A percentile compares a stretch with the other conserved stretches of the same genome.
These are phyloP conservation scores for Cololabis saira DNA, from an alignment of 2,113 vertebrate species.

Conservation along the genomic window DNA sequence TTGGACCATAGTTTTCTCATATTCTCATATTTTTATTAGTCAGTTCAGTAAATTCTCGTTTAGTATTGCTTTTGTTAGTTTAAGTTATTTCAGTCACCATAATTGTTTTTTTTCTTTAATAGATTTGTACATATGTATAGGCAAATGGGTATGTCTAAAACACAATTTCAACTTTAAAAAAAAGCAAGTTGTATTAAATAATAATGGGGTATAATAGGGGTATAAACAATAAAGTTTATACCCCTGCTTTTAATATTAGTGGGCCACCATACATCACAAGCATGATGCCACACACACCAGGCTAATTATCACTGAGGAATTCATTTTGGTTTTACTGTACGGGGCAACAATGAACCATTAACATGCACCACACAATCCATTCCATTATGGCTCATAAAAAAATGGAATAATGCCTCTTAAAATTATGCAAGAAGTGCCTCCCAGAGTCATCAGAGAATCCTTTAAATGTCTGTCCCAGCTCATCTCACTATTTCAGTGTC, in stretches of 20 bases:
- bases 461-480: slow-evolving; percentile 52
- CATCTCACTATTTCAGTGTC: slow-evolving; percentile 60
- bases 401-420: slow-evolving; percentile 46
- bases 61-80: no score
- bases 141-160: no score
- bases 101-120: no score
- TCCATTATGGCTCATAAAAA: slow-evolving; percentile 43
- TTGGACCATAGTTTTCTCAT: no score
- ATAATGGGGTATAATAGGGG: no score
- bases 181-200: not conserved
- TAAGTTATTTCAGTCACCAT: no score
- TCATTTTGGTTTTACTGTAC: slow-evolving; percentile 45
- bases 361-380: slow-evolving; percentile 60
- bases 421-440: slow-evolving; percentile 56
- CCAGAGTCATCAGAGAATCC: slow-evolving; percentile 52
- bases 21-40: no score
- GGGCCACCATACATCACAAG: not conserved
- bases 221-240: not conserved
- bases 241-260: not conserved
- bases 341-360: slow-evolving; percentile 49
- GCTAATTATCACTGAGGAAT: slow-evolving; percentile 23
- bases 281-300: not conserved
- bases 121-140: no score
- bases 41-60: no score
- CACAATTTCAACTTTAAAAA: no score